These are phyloP conservation scores for Tetramorium alpestre DNA, from an alignment of 1,140 invertebrate species.

Conservation along the genomic window DNA sequence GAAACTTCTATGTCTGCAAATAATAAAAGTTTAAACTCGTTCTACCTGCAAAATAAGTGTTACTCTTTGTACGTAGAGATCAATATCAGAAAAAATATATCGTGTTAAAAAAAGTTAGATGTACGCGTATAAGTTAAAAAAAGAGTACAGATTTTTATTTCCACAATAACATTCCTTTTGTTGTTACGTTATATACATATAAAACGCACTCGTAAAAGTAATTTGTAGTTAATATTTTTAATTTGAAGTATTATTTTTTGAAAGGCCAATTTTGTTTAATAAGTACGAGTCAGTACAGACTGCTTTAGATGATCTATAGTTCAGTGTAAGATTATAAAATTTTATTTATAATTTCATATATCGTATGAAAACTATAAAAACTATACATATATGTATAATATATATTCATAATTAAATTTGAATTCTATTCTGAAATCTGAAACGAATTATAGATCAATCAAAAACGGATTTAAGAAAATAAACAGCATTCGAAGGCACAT, in stretches of 20 bases:
- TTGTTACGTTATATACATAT: not conserved
- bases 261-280: not conserved
- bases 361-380: no score
- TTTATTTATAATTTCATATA: no score
- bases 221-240: not conserved
- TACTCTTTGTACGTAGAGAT: slow-evolving; percentile 43
- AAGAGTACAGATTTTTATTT: not conserved
- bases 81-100: not conserved
- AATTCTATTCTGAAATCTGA: not conserved
- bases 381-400: no score
- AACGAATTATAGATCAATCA: not conserved
- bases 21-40: slow-evolving; percentile 59
- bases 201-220: not conserved
- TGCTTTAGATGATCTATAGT: not conserved
- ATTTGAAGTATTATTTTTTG: not conserved
- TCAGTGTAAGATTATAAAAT: not conserved
- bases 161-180: not conserved
- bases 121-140: not conserved
- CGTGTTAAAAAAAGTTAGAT: slow-evolving; percentile 11
- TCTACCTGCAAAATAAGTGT: slow-evolving; percentile 49
- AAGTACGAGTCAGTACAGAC: not conserved
- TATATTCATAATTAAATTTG: no score
- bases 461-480: not conserved
- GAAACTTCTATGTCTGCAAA: slow-evolving; percentile 85
- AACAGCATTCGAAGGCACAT: not conserved